Conservation (phyloP, 2,113 vertebrate species). For the Meles meles region DNA sequence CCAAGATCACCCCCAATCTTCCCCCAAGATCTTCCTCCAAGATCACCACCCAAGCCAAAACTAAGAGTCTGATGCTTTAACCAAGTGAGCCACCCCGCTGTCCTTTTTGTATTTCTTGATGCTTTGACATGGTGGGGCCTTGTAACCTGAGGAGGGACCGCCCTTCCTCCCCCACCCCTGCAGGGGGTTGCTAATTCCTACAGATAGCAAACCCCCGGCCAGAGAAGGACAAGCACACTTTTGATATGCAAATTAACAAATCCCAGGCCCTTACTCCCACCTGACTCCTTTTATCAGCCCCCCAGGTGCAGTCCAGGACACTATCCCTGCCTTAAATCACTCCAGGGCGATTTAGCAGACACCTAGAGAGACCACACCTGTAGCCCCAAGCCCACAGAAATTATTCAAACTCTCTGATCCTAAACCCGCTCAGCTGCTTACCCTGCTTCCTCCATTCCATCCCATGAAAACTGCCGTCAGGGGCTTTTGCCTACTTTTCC, state of each 20-base stretch:
- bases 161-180: not conserved
- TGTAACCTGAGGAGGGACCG: not conserved
- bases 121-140: not conserved
- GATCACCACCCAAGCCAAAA: not conserved
- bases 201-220: not conserved
- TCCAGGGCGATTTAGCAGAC: not conserved
- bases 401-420: not conserved
- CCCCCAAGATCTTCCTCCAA: too few species aligned
- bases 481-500: not conserved
- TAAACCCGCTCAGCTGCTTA: not conserved
- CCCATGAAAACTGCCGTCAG: not conserved
- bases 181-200: not conserved
- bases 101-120: not conserved
- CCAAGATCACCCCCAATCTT: too few species aligned
- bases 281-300: not conserved
- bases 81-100: not conserved
- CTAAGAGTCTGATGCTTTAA: not conserved
- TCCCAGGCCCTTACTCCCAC: not conserved
- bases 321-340: not conserved
- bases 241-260: not conserved
- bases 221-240: not conserved
- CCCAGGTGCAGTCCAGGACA: not conserved
- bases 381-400: not conserved
- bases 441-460: not conserved
- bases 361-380: not conserved